Evolutionary conservation across 2,888 invertebrate species (phyloP), one percentile per base, ranked within the genome.

Genomic region (Brachypalpus laphriformis): DNA sequence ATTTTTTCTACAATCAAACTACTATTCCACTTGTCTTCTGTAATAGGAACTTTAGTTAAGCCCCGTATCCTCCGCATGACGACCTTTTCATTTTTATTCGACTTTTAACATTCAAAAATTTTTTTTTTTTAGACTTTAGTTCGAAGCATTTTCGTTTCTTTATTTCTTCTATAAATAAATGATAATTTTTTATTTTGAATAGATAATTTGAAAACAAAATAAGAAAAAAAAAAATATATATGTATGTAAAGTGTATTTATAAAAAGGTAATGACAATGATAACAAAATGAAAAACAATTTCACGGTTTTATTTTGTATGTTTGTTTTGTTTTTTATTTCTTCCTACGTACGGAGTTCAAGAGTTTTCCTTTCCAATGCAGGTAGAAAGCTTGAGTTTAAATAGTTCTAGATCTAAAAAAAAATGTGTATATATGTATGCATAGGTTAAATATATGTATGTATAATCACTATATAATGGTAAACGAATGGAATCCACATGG

Each of bases 71-170:
- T n/a, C n/a, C n/a, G n/a, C n/a, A n/a, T n/a, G n/a, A n/a, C n/a
- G n/a, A n/a, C n/a, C n/a, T n/a, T n/a, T n/a, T n/a, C n/a, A n/a
- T n/a, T n/a, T n/a, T n/a, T n/a, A n/a, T n/a, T n/a, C n/a, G n/a
- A n/a, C n/a, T n/a, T n/a, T n/a, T n/a, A n/a, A n/a, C n/a, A n/a
- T 37, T 37, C 9, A 3, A 9, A 47, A 14, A 34, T 0, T 2
- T 2, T 20, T 34, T 22, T 16, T 16, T 66, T 49, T 25, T 25
- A 22, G 31, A 51, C 16, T 51, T 51, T 25, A 70, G 28, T 70
- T 76, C 18, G 45, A 82, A 77, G 77, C 78, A 82, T 72, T 78
- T 71, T 54, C 16, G 14, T 59, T 45, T 59, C 22, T 82, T 75
- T 61, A 57, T 56, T 75, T 42, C 31, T 66, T 74, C 34, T 51